Conservation (phyloP, 2,797 vertebrate species). For the Silurus lanzhouensis region DNA sequence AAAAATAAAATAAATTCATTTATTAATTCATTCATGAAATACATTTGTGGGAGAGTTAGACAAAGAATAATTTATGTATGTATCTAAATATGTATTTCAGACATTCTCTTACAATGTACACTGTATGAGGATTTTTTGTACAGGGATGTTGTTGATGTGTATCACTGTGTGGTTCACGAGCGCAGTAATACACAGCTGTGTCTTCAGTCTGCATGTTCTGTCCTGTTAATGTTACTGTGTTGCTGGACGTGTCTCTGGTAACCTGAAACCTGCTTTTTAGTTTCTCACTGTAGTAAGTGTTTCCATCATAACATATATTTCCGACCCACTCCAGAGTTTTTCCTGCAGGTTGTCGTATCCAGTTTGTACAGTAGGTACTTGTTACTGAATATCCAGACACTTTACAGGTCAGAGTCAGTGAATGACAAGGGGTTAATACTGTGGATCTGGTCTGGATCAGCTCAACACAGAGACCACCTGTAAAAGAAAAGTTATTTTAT, state of each 20-base stretch:
- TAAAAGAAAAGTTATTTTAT: too few species aligned
- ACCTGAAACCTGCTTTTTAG: constrained; percentile 54
- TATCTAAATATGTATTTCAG: too few species aligned
- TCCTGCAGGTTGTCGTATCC: constrained; percentile 44
- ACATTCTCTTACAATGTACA: too few species aligned
- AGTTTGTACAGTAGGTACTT: constrained; percentile 27
- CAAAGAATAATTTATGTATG: too few species aligned
- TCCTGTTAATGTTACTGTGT: constrained; percentile 39
- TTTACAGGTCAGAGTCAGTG: too few species aligned
- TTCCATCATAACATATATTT: constrained; percentile 29
- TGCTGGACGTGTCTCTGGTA: constrained; percentile 39
- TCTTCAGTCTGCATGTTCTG: constrained; percentile 48
- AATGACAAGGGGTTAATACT: too few species aligned
- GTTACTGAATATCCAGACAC: constrained; percentile 34
- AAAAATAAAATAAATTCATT: too few species aligned
- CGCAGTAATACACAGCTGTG: constrained; percentile 55
- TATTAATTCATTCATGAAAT: too few species aligned
- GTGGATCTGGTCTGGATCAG: too few species aligned
- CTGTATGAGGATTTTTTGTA: too few species aligned
- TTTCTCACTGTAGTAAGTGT: neutral
- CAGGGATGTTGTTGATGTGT: neutral
- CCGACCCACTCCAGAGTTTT: constrained; percentile 39
- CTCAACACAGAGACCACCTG: too few species aligned
- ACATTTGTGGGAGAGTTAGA: too few species aligned
- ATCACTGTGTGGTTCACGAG: neutral